Base-by-base conservation (phyloP, 2,888 invertebrate genomes). In the Agonum fuliginosum region DNA sequence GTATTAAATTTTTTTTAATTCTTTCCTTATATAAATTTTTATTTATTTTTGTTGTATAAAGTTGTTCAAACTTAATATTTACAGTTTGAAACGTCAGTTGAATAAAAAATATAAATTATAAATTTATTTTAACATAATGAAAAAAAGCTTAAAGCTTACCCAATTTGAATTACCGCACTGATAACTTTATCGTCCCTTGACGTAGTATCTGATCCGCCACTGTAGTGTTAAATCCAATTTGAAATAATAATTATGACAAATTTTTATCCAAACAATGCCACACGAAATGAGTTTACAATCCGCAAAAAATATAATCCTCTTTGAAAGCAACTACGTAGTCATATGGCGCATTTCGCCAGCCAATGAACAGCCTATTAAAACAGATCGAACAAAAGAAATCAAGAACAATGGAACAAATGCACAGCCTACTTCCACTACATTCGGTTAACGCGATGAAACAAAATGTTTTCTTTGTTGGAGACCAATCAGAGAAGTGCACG, bases 381-480 rank as follows among this genome's bases (percentile, higher is more conserved):
- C 30, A 30, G 62, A 10, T 30, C 34, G 30, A 62, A 62, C 62
- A 62, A 62, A 62, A 62, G 62, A 62, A 51, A 34, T 30, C 30
- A 27, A 34, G 34, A 62, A 62, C 62, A 62, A 62, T 62, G 27
- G 62, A 30, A 62, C 62, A 62, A 54, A 24, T 34, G 27, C 62
- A 27, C 14, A 24, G 62, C 62, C 62, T 62, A 62, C 62, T 62
- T 62, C 62, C 62, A 62, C 30, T 27, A 62, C 62, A 62, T 62
- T 62, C 62, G 27, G 27, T 62, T 62, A 62, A 62, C 62, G 62
- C 62, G 62, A 62, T 62, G 14, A 27, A 12, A 62, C 30, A 62
- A 54, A 62, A 62, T 62, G 62, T 62, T 62, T 62, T 62, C 62
- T 62, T 62, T 62, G 62, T 62, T 34, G 12, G 2, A 10, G 20